These are phyloP conservation scores for Ichneumoninae sp. DNA, from an alignment of 2,888 invertebrate species.

Conservation along the genomic window DNA sequence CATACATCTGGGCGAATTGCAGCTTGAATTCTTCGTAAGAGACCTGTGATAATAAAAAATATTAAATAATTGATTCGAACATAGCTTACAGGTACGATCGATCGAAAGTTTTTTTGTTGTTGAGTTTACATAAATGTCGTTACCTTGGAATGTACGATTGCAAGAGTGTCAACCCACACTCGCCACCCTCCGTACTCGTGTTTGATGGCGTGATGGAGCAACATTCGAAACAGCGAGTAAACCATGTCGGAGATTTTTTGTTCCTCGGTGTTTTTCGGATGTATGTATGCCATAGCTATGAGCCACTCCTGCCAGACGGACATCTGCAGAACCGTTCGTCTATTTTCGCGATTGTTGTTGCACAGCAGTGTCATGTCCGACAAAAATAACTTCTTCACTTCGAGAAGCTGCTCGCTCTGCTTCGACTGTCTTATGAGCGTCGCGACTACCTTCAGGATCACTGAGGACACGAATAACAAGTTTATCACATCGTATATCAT, in stretches of 20 bases:
- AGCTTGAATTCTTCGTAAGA: slow-evolving; percentile 99
- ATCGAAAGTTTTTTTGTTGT: too few species aligned
- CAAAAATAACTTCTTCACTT: slow-evolving; percentile 97
- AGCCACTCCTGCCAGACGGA: slow-evolving; percentile 99
- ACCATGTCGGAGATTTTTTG: slow-evolving; percentile 99
- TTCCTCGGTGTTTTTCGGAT: slow-evolving; percentile 97
- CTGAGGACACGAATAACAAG: slow-evolving; percentile 85
- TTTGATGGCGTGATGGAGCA: slow-evolving; percentile 99
- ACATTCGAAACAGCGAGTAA: slow-evolving; percentile 98
- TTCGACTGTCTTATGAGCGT: slow-evolving; percentile 98
- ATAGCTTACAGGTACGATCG: neutral
- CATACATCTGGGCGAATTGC: slow-evolving; percentile 99
- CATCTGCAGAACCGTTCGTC: slow-evolving; percentile 99
- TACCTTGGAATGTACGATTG: slow-evolving; percentile 99
- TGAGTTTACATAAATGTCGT: slow-evolving; percentile 33
- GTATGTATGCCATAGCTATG: slow-evolving; percentile 99
- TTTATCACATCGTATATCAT: neutral
- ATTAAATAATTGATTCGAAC: neutral
- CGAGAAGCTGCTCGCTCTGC: slow-evolving; percentile 94
- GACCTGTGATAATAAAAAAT: slow-evolving; percentile 87
- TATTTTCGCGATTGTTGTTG: slow-evolving; percentile 98
- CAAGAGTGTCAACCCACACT: slow-evolving; percentile 99
- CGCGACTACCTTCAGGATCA: slow-evolving; percentile 99
- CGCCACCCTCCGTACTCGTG: slow-evolving; percentile 99
- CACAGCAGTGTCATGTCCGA: slow-evolving; percentile 99